Percentiles rank a stretch among this genome's conserved stretches.
These are phyloP conservation scores for Dipodomys stephensi DNA, from an alignment of 2,113 vertebrate genomes.

Conservation along the genomic window DNA sequence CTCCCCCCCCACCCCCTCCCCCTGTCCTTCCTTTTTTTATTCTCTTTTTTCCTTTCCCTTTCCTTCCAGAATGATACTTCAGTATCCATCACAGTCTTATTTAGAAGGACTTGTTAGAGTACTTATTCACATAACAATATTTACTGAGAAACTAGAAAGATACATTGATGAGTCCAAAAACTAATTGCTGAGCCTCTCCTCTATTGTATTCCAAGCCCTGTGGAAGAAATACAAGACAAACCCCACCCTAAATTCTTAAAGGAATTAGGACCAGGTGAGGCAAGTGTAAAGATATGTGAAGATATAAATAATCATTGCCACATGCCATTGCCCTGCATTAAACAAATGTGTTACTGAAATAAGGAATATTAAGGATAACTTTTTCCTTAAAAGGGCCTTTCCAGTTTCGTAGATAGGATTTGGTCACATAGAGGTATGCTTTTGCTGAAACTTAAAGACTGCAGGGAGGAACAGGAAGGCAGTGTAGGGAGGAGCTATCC, in stretches of 20 bases:
- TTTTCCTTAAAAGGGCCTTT: neutral
- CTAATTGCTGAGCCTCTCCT: conserved; percentile 9
- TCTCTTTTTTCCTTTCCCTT: neutral
- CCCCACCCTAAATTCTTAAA: neutral
- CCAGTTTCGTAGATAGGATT: neutral
- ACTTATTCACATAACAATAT: neutral
- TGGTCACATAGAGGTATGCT: neutral
- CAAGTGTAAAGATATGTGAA: neutral
- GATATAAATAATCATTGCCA: neutral
- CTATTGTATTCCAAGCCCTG: neutral
- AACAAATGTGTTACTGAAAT: neutral
- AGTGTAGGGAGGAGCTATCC: neutral
- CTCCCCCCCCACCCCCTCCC: no score
- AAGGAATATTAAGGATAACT: neutral
- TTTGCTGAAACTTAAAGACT: neutral
- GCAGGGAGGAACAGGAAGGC: neutral
- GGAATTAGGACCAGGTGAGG: neutral
- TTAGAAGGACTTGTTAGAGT: conserved; percentile 36
- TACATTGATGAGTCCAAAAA: neutral
- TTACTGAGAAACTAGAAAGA: conserved; percentile 17
- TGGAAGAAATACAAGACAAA: neutral
- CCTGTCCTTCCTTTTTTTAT: neutral
- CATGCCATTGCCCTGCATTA: neutral
- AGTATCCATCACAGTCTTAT: neutral
- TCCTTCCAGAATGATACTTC: neutral